These are phyloP conservation scores for Patella depressa DNA, from an alignment of 2,888 invertebrate genomes.

Conservation along the genomic window DNA sequence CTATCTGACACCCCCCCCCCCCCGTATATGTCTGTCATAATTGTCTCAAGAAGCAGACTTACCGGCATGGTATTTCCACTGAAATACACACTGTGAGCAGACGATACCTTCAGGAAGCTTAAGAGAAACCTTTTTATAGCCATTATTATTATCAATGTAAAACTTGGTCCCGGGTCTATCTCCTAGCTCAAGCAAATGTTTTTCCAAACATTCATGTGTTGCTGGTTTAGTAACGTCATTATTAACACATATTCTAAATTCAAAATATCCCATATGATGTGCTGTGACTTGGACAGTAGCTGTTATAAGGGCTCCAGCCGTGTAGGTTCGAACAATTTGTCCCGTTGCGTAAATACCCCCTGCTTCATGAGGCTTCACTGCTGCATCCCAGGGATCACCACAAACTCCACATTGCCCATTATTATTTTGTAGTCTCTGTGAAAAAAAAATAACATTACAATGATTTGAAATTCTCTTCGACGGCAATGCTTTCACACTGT, in stretches of 20 bases:
- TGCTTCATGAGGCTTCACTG: constrained; percentile 57
- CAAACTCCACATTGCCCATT: constrained; percentile 88
- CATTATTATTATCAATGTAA: neutral
- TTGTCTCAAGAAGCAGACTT: neutral
- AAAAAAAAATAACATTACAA: no score
- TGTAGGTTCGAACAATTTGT: constrained; percentile 52
- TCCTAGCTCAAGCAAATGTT: constrained; percentile 31
- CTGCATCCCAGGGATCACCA: constrained; percentile 81
- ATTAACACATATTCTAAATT: constrained; percentile 59
- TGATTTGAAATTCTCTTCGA: no score
- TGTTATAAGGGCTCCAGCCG: constrained; percentile 51
- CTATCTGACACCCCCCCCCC: no score
- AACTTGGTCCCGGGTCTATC: constrained; percentile 18
- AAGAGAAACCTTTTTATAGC: constrained; percentile 13
- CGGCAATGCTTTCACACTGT: no score
- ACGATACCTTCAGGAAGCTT: constrained; percentile 35
- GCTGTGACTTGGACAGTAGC: constrained; percentile 58
- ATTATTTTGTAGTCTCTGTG: constrained; percentile 40
- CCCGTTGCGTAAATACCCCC: constrained; percentile 59
- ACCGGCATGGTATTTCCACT: constrained; percentile 51
- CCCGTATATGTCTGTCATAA: no score
- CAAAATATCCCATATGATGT: constrained; percentile 64
- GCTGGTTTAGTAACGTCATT: constrained; percentile 37
- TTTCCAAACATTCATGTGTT: constrained; percentile 41
- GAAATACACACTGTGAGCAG: constrained; percentile 44